Evolutionary conservation across 2,888 invertebrate genomes (phyloP).

Genomic region (Netelia virgata): DNA sequence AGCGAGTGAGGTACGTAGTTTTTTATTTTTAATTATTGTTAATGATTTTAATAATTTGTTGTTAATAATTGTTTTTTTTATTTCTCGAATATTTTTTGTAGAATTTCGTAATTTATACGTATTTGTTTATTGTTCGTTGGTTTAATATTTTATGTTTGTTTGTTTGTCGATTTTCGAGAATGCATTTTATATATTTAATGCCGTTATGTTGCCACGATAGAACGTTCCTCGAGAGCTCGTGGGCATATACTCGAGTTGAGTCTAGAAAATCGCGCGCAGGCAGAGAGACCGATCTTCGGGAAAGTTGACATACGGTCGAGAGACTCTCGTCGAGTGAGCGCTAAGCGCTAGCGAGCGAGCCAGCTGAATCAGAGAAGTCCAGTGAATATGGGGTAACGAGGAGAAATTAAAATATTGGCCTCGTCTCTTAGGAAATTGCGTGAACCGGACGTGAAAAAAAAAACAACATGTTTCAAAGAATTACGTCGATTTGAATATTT

Average conservation of each 20-base stretch:
- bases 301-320: conserved; percentile 71
- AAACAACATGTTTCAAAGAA: neutral
- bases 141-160: neutral
- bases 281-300: conserved; percentile 67
- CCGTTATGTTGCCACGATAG: neutral
- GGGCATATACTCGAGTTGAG: conserved; percentile 25
- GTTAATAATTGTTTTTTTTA: conserved; percentile 20
- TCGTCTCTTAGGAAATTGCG: conserved; percentile 30
- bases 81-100: neutral
- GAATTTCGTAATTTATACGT: neutral
- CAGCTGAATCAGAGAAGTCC: conserved; percentile 56
- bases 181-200: neutral
- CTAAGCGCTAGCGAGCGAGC: conserved; percentile 57
- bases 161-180: conserved; percentile 39
- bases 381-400: conserved; percentile 69
- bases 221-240: conserved; percentile 9
- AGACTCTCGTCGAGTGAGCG: conserved; percentile 64
- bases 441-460: conserved; percentile 46
- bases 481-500: conserved; percentile 1
- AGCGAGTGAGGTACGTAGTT: conserved; percentile 61
- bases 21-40: conserved; percentile 10
- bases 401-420: conserved; percentile 69
- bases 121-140: neutral
- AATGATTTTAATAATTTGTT: neutral
- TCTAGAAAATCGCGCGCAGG: conserved; percentile 66